Percentiles rank a stretch among this genome's conserved stretches.
phyloP scores from a whole-genome alignment of 2,888 invertebrate genomes.

The Reticulitermes lucifugus region DNA sequence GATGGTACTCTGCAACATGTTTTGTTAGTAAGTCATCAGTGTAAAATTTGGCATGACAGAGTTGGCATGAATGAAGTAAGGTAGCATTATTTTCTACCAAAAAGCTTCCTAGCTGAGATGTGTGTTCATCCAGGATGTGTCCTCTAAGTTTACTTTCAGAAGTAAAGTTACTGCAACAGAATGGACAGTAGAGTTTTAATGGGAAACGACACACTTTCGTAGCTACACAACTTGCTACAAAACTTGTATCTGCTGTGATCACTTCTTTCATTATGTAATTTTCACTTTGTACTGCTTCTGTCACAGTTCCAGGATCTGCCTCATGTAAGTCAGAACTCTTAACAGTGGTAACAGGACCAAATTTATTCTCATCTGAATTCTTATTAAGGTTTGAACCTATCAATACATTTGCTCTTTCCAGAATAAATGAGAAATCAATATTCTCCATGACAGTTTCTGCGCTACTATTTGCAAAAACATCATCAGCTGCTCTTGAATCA shows the following conservation, averaged over 20 bases:
- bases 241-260: background rate
- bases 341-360: too few species aligned
- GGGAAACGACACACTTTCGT: slow-evolving; percentile 53
- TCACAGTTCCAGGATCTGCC: too few species aligned
- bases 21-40: slow-evolving; percentile 55
- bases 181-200: slow-evolving; percentile 55
- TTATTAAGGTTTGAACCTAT: background rate
- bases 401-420: slow-evolving; percentile 5
- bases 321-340: too few species aligned
- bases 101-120: slow-evolving; percentile 52
- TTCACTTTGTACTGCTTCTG: background rate
- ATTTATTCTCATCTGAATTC: background rate
- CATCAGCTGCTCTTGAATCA: slow-evolving; percentile 49
- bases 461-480: slow-evolving; percentile 56
- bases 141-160: slow-evolving; percentile 56
- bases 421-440: slow-evolving; percentile 44
- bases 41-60: slow-evolving; percentile 56
- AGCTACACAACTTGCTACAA: slow-evolving; percentile 50
- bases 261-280: background rate
- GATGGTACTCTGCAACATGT: slow-evolving; percentile 56
- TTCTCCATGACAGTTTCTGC: slow-evolving; percentile 55
- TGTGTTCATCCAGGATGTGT: slow-evolving; percentile 55
- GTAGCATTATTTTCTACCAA: slow-evolving; percentile 45
- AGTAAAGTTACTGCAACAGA: slow-evolving; percentile 55
- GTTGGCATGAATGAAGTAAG: slow-evolving; percentile 54